Conservation (phyloP, 1,140 invertebrate species). For the Frieseomelitta varia region DNA sequence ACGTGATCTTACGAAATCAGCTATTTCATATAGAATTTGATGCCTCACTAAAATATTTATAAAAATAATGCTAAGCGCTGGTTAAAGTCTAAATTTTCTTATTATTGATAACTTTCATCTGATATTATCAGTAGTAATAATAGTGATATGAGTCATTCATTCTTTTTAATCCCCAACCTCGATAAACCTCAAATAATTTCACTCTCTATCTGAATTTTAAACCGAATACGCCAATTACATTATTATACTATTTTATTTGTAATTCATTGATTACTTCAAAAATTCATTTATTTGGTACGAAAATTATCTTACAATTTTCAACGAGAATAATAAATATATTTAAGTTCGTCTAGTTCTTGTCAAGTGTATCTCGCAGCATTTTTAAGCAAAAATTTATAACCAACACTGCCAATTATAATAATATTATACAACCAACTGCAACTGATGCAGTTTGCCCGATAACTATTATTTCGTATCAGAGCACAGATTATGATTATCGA, state of each 20-base stretch:
- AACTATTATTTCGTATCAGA: background rate
- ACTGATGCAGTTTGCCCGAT: background rate
- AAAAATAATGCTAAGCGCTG: no score
- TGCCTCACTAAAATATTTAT: no score
- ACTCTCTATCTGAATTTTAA: background rate
- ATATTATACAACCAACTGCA: background rate
- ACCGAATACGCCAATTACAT: background rate
- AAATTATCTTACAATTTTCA: background rate
- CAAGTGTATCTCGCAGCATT: background rate
- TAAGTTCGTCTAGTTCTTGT: background rate
- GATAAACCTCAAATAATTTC: no score
- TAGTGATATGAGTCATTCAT: no score
- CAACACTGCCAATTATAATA: background rate
- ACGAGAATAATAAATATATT: background rate
- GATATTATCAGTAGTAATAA: no score
- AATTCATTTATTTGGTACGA: background rate
- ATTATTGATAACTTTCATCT: no score
- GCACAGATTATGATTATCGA: background rate
- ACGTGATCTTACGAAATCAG: no score
- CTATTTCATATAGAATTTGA: no score
- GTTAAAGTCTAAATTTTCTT: no score
- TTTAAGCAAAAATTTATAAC: no score
- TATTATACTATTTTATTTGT: background rate
- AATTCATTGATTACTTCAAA: background rate
- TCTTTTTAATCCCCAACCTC: no score